Conservation (phyloP, 2,888 invertebrate species). For the Rhingia rostrata region DNA sequence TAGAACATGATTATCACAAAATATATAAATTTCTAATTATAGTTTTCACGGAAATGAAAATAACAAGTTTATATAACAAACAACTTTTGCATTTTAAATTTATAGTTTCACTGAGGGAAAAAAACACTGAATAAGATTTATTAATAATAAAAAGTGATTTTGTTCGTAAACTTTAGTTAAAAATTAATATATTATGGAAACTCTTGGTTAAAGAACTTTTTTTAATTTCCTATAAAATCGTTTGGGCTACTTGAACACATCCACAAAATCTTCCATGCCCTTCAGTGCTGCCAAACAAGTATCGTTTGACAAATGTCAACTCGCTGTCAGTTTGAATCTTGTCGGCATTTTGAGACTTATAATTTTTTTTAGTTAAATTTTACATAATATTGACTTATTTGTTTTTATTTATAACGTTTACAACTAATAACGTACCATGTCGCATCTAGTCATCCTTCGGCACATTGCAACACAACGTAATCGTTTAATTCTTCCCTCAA, state of each 20-base stretch:
- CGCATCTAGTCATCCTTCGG: conserved; percentile 52
- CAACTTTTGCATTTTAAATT: no score
- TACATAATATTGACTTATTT: conserved; percentile 60
- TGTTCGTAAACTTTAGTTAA: no score
- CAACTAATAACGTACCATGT: conserved; percentile 25
- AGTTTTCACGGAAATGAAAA: no score
- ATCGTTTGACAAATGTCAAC: not conserved
- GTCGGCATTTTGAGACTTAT: conserved; percentile 36
- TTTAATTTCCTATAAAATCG: no score
- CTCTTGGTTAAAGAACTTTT: no score
- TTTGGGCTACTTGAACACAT: conserved; percentile 5
- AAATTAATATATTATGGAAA: no score
- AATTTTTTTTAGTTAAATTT: conserved; percentile 43
- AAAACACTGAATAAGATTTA: no score
- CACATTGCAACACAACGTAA: conserved; percentile 22
- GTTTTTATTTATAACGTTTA: conserved; percentile 11
- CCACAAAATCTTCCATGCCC: not conserved
- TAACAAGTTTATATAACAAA: no score
- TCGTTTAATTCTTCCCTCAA: conserved; percentile 11
- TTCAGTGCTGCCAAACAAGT: conserved; percentile 2
- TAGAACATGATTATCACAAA: no score
- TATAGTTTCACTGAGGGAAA: no score
- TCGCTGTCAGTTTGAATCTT: conserved; percentile 24
- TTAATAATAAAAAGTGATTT: no score
- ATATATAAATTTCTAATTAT: no score